Base-by-base conservation (phyloP, 2,113 vertebrate species). In the Hylia prasina region DNA sequence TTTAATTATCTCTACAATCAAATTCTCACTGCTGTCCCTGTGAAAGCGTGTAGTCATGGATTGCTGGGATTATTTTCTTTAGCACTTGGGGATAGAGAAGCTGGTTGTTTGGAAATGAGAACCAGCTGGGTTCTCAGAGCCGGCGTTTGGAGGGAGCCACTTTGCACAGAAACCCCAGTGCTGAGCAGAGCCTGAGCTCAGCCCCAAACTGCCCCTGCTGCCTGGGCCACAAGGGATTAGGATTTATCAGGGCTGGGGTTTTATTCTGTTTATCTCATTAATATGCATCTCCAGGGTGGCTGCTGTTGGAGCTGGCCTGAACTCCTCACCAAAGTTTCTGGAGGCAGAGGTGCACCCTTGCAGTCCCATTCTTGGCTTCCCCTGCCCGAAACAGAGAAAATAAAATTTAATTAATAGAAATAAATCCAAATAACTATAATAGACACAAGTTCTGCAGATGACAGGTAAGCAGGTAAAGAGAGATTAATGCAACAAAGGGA, bases 61-160 rank as follows among this genome's bases (percentile, higher is more conserved):
- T 97, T 95, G 97, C 95, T 94, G 95, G 98, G 98, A 98, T 98
- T 98, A 98, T 98, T 98, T 98, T 98, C 97, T 98, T 98, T 98
- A 98, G 97, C 98, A 98, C 98, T 98, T 97, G 97, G 98, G 97
- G 97, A 98, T 98, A 97, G 98, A 97, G 98, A 98, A 98, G 94
- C 97, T 77, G 97, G 96, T 98, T 98, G 97, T 98, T 98, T 98
- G 96, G 94, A 98, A 98, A 98, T 98, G 97, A 98, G 98, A 98
- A 98, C 96, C 98, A 98, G 97, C 98, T 98, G 98, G 95, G 94
- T 96, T 97, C 97, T 98, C 97, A 97, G 94, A 97, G 97, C 96
- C 23, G 76, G 98, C n/a, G 93, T 97, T 98, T 82, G 96, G 78
- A 94, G 96, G 96, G 97, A 98, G 97, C 91, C 85, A 79, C 96